phyloP scores from a whole-genome alignment of 2,797 vertebrate species.

The Liparis tanakae region DNA sequence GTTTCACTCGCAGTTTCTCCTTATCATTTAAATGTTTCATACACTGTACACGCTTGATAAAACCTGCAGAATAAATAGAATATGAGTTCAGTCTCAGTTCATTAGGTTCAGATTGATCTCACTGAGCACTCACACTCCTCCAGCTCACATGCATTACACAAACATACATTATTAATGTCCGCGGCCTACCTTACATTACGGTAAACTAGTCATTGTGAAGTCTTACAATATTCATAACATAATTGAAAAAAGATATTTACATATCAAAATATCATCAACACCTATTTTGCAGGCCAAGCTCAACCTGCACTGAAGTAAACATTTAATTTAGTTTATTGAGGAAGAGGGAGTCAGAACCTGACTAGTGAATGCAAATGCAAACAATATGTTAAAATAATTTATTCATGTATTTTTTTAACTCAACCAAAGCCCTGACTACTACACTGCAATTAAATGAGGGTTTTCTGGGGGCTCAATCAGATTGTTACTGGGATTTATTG shows the following conservation, averaged over 20 bases:
- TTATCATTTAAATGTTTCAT: conserved; percentile 50
- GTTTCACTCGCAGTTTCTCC: conserved; percentile 1
- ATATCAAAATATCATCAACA: neutral
- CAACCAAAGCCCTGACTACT: neutral
- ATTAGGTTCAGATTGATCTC: conserved; percentile 36
- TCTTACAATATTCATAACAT: neutral
- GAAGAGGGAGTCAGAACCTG: conserved; percentile 3
- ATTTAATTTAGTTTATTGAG: neutral
- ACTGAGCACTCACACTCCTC: conserved; percentile 5
- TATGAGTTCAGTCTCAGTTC: conserved; percentile 51
- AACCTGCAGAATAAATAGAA: conserved; percentile 31
- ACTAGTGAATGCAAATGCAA: neutral
- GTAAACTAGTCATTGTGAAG: neutral
- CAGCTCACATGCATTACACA: neutral
- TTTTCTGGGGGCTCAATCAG: neutral
- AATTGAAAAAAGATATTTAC: neutral
- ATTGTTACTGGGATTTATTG: neutral
- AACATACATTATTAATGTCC: neutral
- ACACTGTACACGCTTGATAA: conserved; percentile 32
- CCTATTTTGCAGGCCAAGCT: neutral
- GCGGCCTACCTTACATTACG: neutral
- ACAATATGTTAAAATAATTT: neutral
- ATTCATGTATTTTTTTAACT: neutral
- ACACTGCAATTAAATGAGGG: neutral
- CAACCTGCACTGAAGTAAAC: neutral